These are phyloP conservation scores for Palaemon carinicauda DNA, from an alignment of 1,140 invertebrate species.

Conservation along the genomic window DNA sequence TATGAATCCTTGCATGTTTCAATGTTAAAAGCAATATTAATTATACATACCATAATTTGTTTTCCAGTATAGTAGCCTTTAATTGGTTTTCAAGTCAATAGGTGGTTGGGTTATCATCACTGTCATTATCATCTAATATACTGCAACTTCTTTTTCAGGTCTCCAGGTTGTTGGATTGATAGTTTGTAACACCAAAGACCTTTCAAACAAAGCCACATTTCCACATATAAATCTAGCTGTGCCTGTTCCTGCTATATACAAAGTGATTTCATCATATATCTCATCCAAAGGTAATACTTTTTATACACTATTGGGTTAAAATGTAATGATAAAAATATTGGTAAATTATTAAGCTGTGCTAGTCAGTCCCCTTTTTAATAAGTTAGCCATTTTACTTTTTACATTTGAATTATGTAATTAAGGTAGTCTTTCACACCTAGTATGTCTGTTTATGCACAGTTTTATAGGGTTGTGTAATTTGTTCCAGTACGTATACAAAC, in stretches of 20 bases:
- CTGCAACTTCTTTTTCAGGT: not conserved
- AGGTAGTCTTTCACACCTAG: not conserved
- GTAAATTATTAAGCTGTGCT: not conserved
- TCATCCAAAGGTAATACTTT: not conserved
- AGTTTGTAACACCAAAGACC: slow-evolving; percentile 22
- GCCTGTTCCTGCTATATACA: slow-evolving; percentile 12
- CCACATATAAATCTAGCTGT: slow-evolving; percentile 40
- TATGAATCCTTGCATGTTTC: no score
- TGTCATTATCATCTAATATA: no score
- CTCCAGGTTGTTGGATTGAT: slow-evolving; percentile 33
- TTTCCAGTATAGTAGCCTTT: no score
- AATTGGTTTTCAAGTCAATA: no score
- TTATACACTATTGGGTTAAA: no score
- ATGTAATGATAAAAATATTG: no score
- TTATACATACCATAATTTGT: no score
- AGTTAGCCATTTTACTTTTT: not conserved
- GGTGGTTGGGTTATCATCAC: no score
- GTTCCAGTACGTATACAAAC: no score
- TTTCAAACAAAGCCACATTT: slow-evolving; percentile 9
- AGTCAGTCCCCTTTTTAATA: not conserved
- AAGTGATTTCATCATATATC: slow-evolving; percentile 6
- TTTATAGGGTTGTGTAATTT: no score
- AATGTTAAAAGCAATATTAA: no score
- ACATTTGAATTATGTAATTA: not conserved
- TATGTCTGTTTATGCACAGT: no score